phyloP scores from a whole-genome alignment of 92 coral and sea anemone genomes.

The Porites rus region DNA sequence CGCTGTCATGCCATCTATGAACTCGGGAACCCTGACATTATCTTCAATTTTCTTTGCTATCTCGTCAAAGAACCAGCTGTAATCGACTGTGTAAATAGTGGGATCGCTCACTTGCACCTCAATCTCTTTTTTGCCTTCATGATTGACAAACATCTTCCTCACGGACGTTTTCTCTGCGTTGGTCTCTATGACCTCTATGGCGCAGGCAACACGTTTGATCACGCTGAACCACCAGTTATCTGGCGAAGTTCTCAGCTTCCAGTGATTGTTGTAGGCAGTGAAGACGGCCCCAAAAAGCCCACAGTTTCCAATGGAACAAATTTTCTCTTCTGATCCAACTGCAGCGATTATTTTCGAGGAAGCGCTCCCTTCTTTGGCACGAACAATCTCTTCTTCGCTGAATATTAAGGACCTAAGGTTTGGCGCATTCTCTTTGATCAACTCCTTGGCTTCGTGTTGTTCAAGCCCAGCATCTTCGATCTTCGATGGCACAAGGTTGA shows the following conservation, averaged over 20 bases:
- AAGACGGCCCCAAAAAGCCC: conserved; percentile 65
- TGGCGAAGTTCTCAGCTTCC: conserved; percentile 78
- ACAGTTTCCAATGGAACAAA: conserved; percentile 23
- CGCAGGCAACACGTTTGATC: conserved; percentile 64
- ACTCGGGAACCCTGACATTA: conserved; percentile 74
- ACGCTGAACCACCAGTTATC: conserved; percentile 91
- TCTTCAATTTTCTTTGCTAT: conserved; percentile 60
- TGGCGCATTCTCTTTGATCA: not conserved
- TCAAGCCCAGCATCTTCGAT: conserved; percentile 9
- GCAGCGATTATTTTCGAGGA: conserved; percentile 14
- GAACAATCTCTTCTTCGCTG: not conserved
- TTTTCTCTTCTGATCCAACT: conserved; percentile 50
- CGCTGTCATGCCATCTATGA: conserved; percentile 73
- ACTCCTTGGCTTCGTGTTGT: conserved; percentile 1
- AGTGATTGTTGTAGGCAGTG: conserved; percentile 77
- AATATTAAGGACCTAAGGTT: not conserved
- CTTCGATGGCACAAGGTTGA: conserved; percentile 8
- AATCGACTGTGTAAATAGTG: conserved; percentile 70
- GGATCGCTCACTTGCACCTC: conserved; percentile 56
- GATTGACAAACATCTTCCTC: conserved; percentile 68
- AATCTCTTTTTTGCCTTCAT: conserved; percentile 67
- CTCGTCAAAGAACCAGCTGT: conserved; percentile 67
- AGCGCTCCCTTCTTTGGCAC: not conserved
- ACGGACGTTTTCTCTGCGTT: conserved; percentile 56
- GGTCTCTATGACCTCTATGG: conserved; percentile 70